Conservation (phyloP, 2,797 vertebrate species). For the Sebastes umbrosus region DNA sequence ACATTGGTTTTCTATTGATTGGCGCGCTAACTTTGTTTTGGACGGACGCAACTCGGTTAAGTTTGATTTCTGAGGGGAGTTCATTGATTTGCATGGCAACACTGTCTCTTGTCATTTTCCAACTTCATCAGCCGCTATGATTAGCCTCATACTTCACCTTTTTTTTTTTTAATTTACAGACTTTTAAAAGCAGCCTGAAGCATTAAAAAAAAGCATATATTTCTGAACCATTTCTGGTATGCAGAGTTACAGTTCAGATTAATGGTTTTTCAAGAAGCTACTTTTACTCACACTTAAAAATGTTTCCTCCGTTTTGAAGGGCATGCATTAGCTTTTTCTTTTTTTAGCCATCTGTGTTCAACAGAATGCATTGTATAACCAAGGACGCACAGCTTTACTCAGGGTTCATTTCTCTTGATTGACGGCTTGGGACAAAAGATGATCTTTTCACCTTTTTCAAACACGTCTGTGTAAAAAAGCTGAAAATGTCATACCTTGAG, state of each 20-base stretch:
- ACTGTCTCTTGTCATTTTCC: slow-evolving; percentile 33
- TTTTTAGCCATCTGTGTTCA: background rate
- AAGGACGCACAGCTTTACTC: slow-evolving; percentile 17
- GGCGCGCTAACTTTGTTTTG: slow-evolving; percentile 51
- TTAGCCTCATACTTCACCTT: slow-evolving; percentile 7
- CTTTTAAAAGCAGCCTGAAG: background rate
- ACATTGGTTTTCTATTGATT: slow-evolving; percentile 61
- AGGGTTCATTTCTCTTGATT: slow-evolving; percentile 36
- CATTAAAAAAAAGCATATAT: background rate
- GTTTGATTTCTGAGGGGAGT: slow-evolving; percentile 48
- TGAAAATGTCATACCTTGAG: background rate
- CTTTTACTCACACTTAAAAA: background rate
- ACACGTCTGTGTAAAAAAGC: no score
- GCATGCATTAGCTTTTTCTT: background rate
- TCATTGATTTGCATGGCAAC: slow-evolving; percentile 50
- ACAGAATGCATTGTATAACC: slow-evolving; percentile 16
- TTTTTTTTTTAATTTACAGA: background rate
- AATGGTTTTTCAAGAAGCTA: background rate
- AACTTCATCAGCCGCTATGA: slow-evolving; percentile 22
- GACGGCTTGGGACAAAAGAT: slow-evolving; percentile 16
- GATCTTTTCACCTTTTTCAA: background rate
- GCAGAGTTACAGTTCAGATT: background rate
- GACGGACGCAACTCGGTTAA: slow-evolving; percentile 38
- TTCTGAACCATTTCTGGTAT: background rate
- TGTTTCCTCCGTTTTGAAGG: background rate